Evolutionary conservation across 2,797 vertebrate genomes (phyloP).

Genomic region (Rhinogobio ventralis): DNA sequence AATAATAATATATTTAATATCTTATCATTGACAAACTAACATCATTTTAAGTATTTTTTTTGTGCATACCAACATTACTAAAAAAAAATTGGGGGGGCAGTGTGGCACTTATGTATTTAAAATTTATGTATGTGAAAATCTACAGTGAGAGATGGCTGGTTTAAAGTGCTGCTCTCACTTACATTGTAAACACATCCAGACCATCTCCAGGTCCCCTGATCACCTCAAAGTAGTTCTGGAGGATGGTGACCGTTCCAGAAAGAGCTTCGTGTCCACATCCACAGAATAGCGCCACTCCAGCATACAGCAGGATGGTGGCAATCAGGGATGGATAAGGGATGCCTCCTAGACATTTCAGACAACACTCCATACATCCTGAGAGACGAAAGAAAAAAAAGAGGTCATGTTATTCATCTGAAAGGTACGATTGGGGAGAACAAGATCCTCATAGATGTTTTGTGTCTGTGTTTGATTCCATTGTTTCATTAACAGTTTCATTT

Average conservation of each 20-base stretch:
- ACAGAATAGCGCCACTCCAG: slow-evolving; percentile 95
- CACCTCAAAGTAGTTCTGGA: slow-evolving; percentile 98
- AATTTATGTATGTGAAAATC: background rate
- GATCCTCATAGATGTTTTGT: background rate
- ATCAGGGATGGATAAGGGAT: slow-evolving; percentile 96
- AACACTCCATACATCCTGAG: slow-evolving; percentile 95
- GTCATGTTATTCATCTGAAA: background rate
- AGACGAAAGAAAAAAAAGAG: slow-evolving; percentile 10
- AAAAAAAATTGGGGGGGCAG: background rate
- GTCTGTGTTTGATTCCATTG: background rate
- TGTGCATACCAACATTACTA: no score
- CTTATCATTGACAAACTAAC: background rate
- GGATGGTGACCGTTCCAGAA: slow-evolving; percentile 94
- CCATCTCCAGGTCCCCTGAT: slow-evolving; percentile 90
- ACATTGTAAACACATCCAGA: slow-evolving; percentile 97
- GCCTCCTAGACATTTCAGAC: slow-evolving; percentile 96
- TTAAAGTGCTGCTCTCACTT: slow-evolving; percentile 67
- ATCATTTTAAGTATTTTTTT: background rate
- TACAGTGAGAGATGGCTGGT: background rate
- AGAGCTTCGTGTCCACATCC: slow-evolving; percentile 97
- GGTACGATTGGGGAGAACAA: background rate
- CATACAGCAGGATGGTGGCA: slow-evolving; percentile 96
- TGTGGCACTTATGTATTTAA: background rate
- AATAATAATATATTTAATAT: background rate
- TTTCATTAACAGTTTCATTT: background rate